Evolutionary conservation across 2,888 invertebrate genomes (phyloP).

Genomic region (Cheiracanthium punctorium): DNA sequence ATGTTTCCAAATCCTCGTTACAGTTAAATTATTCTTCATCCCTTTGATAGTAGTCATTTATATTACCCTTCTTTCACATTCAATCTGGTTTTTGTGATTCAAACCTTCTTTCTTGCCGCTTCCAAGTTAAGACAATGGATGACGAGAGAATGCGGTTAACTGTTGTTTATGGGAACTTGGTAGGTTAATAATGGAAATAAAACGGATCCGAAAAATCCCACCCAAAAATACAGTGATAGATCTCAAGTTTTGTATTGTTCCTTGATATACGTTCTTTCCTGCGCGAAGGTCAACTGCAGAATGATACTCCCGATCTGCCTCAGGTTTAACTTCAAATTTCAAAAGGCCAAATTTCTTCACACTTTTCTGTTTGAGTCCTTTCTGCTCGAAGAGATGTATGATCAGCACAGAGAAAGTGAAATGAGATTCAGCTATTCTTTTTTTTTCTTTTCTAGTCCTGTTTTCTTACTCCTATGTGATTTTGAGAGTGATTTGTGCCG

Average conservation of each 20-base stretch:
- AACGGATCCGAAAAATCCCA: slow-evolving; percentile 21
- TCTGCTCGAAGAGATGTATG: background rate
- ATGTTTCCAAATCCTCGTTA: background rate
- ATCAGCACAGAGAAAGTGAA: slow-evolving; percentile 40
- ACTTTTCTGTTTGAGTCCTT: background rate
- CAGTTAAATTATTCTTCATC: too few relatives aligned
- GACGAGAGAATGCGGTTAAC: slow-evolving; percentile 58
- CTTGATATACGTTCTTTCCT: slow-evolving; percentile 4
- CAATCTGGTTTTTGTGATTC: slow-evolving; percentile 26
- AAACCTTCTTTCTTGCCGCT: slow-evolving; percentile 12
- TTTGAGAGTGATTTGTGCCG: slow-evolving; percentile 38
- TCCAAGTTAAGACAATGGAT: slow-evolving; percentile 42
- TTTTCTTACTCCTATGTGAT: slow-evolving; percentile 4
- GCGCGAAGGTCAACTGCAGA: slow-evolving; percentile 37
- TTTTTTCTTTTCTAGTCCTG: slow-evolving; percentile 17
- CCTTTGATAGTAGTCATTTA: too few relatives aligned
- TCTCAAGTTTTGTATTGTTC: slow-evolving; percentile 45
- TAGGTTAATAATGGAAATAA: slow-evolving; percentile 44
- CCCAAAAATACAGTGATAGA: slow-evolving; percentile 33
- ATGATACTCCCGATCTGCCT: background rate
- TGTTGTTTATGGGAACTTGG: slow-evolving; percentile 58
- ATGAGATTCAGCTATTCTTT: slow-evolving; percentile 19
- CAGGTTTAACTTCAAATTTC: background rate
- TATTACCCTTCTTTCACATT: background rate
- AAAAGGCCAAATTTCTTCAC: background rate